Base-by-base conservation (phyloP, 2,888 invertebrate species). In the Stratiomys singularior region DNA sequence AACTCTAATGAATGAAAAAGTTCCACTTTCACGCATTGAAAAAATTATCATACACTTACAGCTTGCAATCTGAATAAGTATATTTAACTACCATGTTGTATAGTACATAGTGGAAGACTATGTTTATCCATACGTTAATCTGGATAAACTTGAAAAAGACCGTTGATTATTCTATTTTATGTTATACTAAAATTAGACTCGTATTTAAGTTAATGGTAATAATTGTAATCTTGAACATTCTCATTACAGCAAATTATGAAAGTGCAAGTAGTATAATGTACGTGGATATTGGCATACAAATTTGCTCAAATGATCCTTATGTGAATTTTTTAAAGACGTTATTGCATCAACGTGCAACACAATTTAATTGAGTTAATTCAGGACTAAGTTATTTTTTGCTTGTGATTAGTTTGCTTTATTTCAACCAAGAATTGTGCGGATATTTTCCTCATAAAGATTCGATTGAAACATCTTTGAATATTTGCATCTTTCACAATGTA, bases 11-110 rank as follows among this genome's bases (percentile, higher is more conserved):
- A 37, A 58, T 18, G 30, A 60, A 18, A 15, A n/a, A 64, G 15
- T 37, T 58, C 60, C 60, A 60, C 74, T 60, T 60, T 74, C 44
- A 37, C 60, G 60, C n/a, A 5, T 37, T 37, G 63, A 64, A 64
- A 64, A 64, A 15, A 11, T 18, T 7, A 27, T 64, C 25, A 13
- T 7, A 60, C 23, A 60, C 18, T 25, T 15, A 25, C 3, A 60
- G 9, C 5, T 60, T 11, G 23, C 9, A 21, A 1, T 21, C 4
- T 18, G 15, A 52, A 60, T 15, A 4, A 13, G 2, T 60, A 5
- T 52, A 5, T 52, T 28, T 56, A 56, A 72, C 23, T 46, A 15
- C 5, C 27, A 13, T 72, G 13, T 1, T 28, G 30, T 37, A 23
- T 46, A 67, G n/a, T 37, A 67, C 44, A 44, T 18, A 67, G n/a